Evolutionary conservation across 1,140 invertebrate species (phyloP).

Genomic region (Pristionchus pacificus): DNA sequence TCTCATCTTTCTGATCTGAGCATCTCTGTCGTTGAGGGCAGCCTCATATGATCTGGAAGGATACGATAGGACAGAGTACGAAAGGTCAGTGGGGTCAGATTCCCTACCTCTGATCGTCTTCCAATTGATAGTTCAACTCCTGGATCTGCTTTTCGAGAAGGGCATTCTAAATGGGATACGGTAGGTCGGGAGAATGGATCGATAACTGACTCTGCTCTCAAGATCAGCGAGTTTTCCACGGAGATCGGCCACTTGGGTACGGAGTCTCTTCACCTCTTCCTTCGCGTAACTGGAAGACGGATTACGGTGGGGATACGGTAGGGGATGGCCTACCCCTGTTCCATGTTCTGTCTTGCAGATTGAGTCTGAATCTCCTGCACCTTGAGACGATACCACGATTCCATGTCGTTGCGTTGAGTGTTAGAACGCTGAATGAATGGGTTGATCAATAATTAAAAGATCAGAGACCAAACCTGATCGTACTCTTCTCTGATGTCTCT

Average conservation of each 20-base stretch:
- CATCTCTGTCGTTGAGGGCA: slow-evolving; percentile 56
- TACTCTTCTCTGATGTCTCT: slow-evolving; percentile 62
- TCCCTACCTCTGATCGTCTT: slow-evolving; percentile 57
- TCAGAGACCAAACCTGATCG: slow-evolving; percentile 46
- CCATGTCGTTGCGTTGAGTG: slow-evolving; percentile 59
- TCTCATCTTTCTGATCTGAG: slow-evolving; percentile 58
- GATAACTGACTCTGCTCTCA: slow-evolving; percentile 58
- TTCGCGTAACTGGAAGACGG: slow-evolving; percentile 55
- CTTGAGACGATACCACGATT: slow-evolving; percentile 54
- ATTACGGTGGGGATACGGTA: neutral
- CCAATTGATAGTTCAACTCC: slow-evolving; percentile 60
- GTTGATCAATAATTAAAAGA: neutral
- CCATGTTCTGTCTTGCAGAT: slow-evolving; percentile 61
- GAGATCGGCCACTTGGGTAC: slow-evolving; percentile 58
- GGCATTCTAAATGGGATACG: slow-evolving; percentile 56
- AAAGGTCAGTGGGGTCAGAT: slow-evolving; percentile 10
- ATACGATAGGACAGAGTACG: neutral
- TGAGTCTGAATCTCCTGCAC: slow-evolving; percentile 62
- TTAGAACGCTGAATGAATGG: slow-evolving; percentile 57
- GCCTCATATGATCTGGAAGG: slow-evolving; percentile 53
- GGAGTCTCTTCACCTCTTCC: slow-evolving; percentile 61
- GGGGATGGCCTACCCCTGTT: slow-evolving; percentile 38
- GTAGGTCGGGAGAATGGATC: neutral
- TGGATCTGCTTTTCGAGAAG: slow-evolving; percentile 61
- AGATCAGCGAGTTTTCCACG: slow-evolving; percentile 60